These are phyloP conservation scores for Neolamprologus multifasciatus DNA, from an alignment of 2,797 vertebrate species.

Conservation along the genomic window DNA sequence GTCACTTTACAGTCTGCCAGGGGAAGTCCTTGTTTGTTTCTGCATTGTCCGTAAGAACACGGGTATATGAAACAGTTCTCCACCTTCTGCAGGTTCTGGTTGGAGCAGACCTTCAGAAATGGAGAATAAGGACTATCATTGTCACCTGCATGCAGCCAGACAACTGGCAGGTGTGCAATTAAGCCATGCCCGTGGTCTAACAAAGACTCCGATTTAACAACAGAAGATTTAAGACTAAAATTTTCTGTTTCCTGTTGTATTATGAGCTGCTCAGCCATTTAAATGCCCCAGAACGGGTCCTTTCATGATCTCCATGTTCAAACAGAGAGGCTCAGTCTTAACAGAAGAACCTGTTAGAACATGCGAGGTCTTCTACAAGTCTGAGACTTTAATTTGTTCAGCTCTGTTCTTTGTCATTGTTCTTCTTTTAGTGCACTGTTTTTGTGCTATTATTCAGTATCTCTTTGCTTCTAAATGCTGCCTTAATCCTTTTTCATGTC, in stretches of 20 bases:
- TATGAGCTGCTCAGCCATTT: not conserved
- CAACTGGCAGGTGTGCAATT: not conserved
- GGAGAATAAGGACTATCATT: not conserved
- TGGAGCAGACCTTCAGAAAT: not conserved
- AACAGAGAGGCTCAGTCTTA: not conserved
- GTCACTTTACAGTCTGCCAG: not conserved
- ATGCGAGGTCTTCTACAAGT: not conserved
- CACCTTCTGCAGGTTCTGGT: not conserved
- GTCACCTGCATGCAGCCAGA: not conserved
- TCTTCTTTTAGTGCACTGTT: not conserved
- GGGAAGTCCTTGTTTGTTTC: not conserved
- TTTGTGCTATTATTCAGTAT: not conserved
- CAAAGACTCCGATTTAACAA: not conserved
- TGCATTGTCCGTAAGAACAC: not conserved
- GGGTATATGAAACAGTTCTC: accelerated
- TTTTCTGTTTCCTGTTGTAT: not conserved
- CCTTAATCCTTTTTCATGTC: not conserved
- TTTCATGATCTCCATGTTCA: not conserved
- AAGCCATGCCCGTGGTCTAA: not conserved
- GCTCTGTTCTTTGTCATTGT: not conserved
- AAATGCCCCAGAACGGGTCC: not conserved
- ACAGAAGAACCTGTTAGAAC: not conserved
- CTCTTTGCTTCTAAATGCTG: not conserved
- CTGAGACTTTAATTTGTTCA: not conserved
- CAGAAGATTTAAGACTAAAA: not conserved